Evolutionary conservation across 2,113 vertebrate genomes (phyloP), one percentile per base, ranked within the genome.

Genomic region (Tupaia tana): DNA sequence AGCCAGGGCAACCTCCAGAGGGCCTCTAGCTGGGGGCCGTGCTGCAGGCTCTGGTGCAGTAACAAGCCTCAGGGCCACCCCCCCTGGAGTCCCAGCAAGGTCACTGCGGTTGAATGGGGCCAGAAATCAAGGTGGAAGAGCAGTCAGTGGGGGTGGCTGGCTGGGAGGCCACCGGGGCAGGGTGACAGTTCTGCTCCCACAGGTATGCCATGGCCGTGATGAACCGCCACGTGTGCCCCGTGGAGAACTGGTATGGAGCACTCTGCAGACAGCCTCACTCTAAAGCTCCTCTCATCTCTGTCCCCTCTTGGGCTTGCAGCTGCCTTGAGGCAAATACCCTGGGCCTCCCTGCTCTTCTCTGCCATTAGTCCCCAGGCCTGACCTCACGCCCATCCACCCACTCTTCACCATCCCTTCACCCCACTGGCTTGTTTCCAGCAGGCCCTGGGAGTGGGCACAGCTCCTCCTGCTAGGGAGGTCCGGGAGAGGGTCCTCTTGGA

Each of bases 151-250:
- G 24, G n/a, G 31, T 34, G 61, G 80, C 86, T 66, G n/a, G 77
- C 18, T 11, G 4, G 61, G 54, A 73, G 29, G 29, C 7, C 4
- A 0, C 22, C 20, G 52, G 67, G n/a, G 59, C 27, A 3, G 29
- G 8, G 79, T 96, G 84, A 97, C 95, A 14, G 22, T 73, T 96
- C 24, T 94, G 74, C 74, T 89, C 69, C 84, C 22, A 0, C 97
- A 99, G 99, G 95, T 99, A 99, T 78, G 99, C 99, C 97, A 99
- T 99, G 99, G 99, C 99, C 78, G 99, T 99, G 98, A 99, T 99
- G 99, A 99, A 99, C 98, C 99, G 98, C 97, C 99, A 99, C 56
- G 99, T 99, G 86, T 99, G 99, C 98, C 99, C 99, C 43, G 99
- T 99, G 96, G 99, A 99, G 97, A 99, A 99, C 98, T 99, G 99